These are phyloP conservation scores for Agapetus fuscipes DNA, from an alignment of 2,888 invertebrate genomes.

Conservation along the genomic window DNA sequence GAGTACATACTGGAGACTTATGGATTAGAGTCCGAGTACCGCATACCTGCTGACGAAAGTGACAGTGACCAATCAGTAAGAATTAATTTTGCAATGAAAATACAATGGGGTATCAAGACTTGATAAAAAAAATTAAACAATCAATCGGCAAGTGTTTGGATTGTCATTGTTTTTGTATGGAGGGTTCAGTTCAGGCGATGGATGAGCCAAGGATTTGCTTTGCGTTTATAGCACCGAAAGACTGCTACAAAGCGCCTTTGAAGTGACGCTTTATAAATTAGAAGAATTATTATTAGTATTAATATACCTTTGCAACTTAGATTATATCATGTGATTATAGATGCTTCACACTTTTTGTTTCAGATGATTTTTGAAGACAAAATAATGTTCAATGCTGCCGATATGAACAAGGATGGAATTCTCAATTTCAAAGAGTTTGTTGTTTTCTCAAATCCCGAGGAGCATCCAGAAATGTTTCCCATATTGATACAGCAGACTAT, in stretches of 20 bases:
- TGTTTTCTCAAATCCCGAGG: conserved; percentile 89
- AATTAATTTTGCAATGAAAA: background rate
- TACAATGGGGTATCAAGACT: background rate
- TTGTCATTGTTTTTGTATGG: no score
- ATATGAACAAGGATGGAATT: conserved; percentile 68
- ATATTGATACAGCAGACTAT: conserved; percentile 72
- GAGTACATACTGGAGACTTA: conserved; percentile 88
- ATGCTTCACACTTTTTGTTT: no score
- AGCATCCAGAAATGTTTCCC: conserved; percentile 78
- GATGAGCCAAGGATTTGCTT: no score
- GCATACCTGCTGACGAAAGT: conserved; percentile 25
- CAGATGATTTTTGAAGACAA: conserved; percentile 71
- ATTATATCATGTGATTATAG: no score
- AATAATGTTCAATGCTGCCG: conserved; percentile 77
- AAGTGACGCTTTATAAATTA: no score
- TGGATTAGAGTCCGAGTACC: conserved; percentile 55
- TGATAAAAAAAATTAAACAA: background rate
- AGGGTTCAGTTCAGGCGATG: no score
- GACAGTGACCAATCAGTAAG: conserved; percentile 21
- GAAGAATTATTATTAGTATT: no score
- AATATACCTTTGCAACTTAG: no score
- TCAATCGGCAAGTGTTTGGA: background rate
- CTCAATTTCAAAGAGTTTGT: conserved; percentile 72
- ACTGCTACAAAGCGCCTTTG: no score
- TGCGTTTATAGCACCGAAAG: no score